A percentile compares a stretch with the other conserved stretches of the same genome.
Evolutionary conservation across 2,113 vertebrate genomes (phyloP).

Genomic region (Strigops habroptila): DNA sequence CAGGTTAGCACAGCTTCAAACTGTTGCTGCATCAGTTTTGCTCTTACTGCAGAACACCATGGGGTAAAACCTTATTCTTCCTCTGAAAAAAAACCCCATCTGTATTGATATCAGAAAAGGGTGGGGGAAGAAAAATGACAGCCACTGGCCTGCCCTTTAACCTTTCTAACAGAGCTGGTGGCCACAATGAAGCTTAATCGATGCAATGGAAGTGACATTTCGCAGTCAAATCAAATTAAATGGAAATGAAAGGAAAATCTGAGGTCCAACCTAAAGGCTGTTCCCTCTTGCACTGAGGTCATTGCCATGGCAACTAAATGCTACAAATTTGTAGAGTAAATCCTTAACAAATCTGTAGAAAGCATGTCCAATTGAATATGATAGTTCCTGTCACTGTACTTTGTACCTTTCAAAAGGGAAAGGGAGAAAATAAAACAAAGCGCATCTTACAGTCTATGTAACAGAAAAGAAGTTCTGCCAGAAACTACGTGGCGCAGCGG

Average conservation of each 20-base stretch:
- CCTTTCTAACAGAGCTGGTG: constrained; percentile 79
- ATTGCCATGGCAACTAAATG: constrained; percentile 76
- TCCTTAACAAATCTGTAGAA: constrained; percentile 75
- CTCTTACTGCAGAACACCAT: constrained; percentile 23
- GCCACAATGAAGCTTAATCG: constrained; percentile 87
- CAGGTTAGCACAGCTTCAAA: not conserved
- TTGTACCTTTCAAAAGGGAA: constrained; percentile 36
- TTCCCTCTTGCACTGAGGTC: constrained; percentile 76
- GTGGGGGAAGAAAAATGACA: constrained; percentile 52
- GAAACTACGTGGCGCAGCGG: not conserved
- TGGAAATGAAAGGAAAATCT: constrained; percentile 87
- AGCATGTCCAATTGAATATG: constrained; percentile 75
- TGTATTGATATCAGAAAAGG: constrained; percentile 68
- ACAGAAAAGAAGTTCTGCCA: constrained; percentile 21
- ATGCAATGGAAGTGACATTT: constrained; percentile 92
- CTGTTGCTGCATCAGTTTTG: constrained; percentile 28
- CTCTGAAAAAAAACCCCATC: constrained; percentile 28
- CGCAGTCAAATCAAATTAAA: constrained; percentile 95
- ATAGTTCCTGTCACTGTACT: constrained; percentile 66
- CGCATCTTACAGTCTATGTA: not conserved
- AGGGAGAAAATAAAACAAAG: constrained; percentile 30
- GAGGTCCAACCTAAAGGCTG: constrained; percentile 81
- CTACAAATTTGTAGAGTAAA: constrained; percentile 74
- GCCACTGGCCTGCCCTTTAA: constrained; percentile 73
- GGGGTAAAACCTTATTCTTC: constrained; percentile 24